These are phyloP conservation scores for Silurus aristotelis DNA, from an alignment of 2,797 vertebrate genomes.

Conservation along the genomic window DNA sequence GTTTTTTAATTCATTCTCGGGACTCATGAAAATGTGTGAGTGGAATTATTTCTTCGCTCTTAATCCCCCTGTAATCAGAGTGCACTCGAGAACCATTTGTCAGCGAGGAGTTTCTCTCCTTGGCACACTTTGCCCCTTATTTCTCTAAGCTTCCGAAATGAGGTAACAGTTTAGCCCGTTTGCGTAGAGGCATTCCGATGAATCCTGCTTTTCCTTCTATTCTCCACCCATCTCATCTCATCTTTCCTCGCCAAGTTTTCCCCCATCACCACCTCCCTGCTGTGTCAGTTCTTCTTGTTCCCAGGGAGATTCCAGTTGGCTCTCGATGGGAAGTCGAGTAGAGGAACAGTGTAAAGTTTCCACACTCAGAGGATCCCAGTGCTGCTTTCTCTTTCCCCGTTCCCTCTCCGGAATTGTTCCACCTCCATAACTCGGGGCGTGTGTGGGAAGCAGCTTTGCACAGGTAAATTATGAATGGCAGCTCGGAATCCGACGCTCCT, in stretches of 20 bases:
- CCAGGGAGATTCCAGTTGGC: slow-evolving; percentile 15
- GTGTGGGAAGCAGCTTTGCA: background rate
- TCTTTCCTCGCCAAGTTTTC: background rate
- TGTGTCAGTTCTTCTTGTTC: background rate
- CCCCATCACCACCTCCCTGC: background rate
- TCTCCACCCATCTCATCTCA: slow-evolving; percentile 44
- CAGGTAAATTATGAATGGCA: slow-evolving; percentile 34
- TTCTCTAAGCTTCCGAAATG: background rate
- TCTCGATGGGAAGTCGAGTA: background rate
- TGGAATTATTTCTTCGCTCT: background rate
- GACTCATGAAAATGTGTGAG: slow-evolving; percentile 21
- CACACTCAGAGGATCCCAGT: background rate
- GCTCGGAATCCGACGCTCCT: background rate
- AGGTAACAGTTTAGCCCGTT: slow-evolving; percentile 22
- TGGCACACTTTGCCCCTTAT: background rate
- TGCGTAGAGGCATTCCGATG: slow-evolving; percentile 10
- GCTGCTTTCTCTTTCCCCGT: slow-evolving; percentile 27
- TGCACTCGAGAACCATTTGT: slow-evolving; percentile 13
- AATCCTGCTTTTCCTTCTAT: slow-evolving; percentile 8
- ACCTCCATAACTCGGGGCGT: slow-evolving; percentile 15
- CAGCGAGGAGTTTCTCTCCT: background rate
- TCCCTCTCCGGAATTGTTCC: background rate
- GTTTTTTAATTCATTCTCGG: background rate
- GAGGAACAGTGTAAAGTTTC: slow-evolving; percentile 4
- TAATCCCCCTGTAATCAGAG: slow-evolving; percentile 16